These are phyloP conservation scores for Melanostigma gelatinosum DNA, from an alignment of 2,113 vertebrate species.

Conservation along the genomic window DNA sequence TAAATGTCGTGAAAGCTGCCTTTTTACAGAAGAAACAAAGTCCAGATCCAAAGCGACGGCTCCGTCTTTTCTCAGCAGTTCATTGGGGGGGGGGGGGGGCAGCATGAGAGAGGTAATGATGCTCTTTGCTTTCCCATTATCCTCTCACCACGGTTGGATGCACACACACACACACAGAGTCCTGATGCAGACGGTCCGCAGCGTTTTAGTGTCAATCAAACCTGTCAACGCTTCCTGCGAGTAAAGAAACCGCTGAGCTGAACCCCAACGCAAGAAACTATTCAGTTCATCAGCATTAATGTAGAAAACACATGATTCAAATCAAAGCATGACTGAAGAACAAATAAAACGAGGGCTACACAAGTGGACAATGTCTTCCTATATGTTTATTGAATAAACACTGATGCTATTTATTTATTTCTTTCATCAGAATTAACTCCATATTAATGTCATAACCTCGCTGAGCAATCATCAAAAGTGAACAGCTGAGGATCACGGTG, in stretches of 20 bases:
- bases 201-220: slow-evolving; percentile 38
- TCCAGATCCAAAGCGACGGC: slow-evolving; percentile 36
- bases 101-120: slow-evolving; percentile 78
- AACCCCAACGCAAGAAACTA: background rate
- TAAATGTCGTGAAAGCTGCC: background rate
- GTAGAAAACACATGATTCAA: background rate
- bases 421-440: background rate
- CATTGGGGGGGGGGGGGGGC: slow-evolving; percentile 30
- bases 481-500: background rate
- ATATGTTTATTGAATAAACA: too few species aligned
- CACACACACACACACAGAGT: slow-evolving; percentile 32
- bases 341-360: too few species aligned
- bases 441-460: background rate
- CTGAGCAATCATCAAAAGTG: background rate
- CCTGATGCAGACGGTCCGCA: background rate
- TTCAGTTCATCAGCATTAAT: background rate
- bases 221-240: background rate
- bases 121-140: slow-evolving; percentile 83
- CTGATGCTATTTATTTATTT: background rate
- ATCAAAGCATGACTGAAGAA: background rate
- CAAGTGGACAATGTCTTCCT: too few species aligned
- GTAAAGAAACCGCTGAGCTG: background rate
- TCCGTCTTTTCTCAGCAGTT: slow-evolving; percentile 59
- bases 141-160: slow-evolving; percentile 67
- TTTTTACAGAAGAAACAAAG: background rate